Percentiles rank a stretch among this genome's conserved stretches.
phyloP scores from a whole-genome alignment of 2,113 vertebrate species.

The Chloebia gouldiae region DNA sequence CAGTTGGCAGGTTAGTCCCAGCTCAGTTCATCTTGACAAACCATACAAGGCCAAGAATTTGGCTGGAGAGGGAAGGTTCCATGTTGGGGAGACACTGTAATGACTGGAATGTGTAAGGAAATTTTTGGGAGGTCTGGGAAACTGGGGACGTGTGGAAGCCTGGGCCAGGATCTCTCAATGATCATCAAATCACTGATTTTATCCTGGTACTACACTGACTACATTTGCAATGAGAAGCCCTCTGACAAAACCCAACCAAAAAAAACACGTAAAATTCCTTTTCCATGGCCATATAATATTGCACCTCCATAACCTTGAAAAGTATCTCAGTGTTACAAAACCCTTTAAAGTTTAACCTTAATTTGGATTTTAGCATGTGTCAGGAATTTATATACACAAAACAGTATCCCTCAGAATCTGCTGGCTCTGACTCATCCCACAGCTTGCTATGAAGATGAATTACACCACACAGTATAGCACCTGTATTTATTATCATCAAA shows the following conservation, averaged over 20 bases:
- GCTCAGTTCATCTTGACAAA: neutral
- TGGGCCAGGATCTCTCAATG: neutral
- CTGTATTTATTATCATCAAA: slow-evolving; percentile 70
- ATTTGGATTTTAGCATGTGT: neutral
- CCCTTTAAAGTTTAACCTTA: neutral
- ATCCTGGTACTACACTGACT: neutral
- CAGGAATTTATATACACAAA: neutral
- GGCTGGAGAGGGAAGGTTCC: neutral
- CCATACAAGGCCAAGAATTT: neutral
- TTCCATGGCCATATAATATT: neutral
- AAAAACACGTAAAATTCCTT: neutral
- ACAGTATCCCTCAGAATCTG: neutral
- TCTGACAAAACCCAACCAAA: neutral
- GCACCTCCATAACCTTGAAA: neutral
- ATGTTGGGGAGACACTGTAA: neutral
- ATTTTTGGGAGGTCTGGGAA: neutral
- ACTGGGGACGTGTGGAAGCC: neutral
- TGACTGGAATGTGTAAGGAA: neutral
- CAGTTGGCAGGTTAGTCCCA: neutral
- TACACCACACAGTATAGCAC: slow-evolving; percentile 36
- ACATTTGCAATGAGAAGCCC: neutral
- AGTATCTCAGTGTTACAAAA: neutral
- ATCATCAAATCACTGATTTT: neutral
- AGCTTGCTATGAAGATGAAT: slow-evolving; percentile 20
- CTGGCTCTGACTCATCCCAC: neutral